These are phyloP conservation scores for Bombylius discolor DNA, from an alignment of 2,888 invertebrate species.

Conservation along the genomic window DNA sequence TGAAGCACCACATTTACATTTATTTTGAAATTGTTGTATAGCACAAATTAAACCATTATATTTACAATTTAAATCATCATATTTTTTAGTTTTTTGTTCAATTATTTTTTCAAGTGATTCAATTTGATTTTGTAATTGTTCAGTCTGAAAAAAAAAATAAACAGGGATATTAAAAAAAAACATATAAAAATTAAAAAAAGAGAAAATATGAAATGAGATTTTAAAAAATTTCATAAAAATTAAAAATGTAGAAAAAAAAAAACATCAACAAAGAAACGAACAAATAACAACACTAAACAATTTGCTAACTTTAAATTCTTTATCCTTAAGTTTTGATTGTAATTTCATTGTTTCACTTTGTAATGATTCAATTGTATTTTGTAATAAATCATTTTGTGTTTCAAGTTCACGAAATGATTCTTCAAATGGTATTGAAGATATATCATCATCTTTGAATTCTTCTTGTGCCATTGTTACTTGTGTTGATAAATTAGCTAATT, in stretches of 20 bases:
- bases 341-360: slow-evolving; percentile 2
- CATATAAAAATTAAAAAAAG: not conserved
- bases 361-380: slow-evolving; percentile 18
- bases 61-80: slow-evolving; percentile 2
- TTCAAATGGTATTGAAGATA: slow-evolving; percentile 14
- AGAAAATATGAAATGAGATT: not conserved
- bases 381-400: slow-evolving; percentile 22
- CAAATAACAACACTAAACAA: not conserved
- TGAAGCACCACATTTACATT: slow-evolving; percentile 8
- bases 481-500: slow-evolving; percentile 27
- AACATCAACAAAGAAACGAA: too few relatives aligned
- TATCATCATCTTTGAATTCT: slow-evolving; percentile 15
- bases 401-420: slow-evolving; percentile 20
- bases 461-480: slow-evolving; percentile 27
- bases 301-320: slow-evolving; percentile 7
- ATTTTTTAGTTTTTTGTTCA: slow-evolving; percentile 6
- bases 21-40: not conserved
- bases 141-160: slow-evolving; percentile 4
- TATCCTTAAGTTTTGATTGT: slow-evolving; percentile 1
- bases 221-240: too few relatives aligned
- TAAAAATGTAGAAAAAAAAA: too few relatives aligned
- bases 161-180: not conserved
- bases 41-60: slow-evolving; percentile 1
- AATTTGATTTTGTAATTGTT: slow-evolving; percentile 4
- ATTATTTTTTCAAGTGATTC: not conserved